Evolutionary conservation across 2,113 vertebrate species (phyloP).

Genomic region (Amblyopsis rosae): DNA sequence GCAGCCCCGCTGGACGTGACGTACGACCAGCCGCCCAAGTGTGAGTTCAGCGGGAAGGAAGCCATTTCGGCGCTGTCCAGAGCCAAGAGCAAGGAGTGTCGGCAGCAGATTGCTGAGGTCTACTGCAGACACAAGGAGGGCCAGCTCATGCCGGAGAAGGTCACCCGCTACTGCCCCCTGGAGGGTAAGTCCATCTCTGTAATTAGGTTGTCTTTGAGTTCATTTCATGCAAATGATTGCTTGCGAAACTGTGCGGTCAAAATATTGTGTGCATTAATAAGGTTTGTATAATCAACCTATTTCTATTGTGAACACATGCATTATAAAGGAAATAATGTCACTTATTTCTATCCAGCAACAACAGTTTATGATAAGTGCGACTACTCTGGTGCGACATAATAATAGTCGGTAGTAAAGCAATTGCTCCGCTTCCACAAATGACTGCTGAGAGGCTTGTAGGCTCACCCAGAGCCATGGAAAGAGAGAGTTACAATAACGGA

Average conservation of each 20-base stretch:
- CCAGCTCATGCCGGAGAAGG: conserved; percentile 92
- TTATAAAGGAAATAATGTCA: background rate
- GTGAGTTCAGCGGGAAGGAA: conserved; percentile 95
- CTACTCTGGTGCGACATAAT: too few species aligned
- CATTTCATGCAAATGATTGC: conserved; percentile 1
- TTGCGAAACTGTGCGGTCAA: background rate
- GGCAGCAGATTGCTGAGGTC: conserved; percentile 88
- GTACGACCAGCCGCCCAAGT: conserved; percentile 85
- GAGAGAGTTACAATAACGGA: too few species aligned
- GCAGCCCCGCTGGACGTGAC: conserved; percentile 73
- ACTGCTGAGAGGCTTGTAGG: too few species aligned
- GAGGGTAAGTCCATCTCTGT: conserved; percentile 84
- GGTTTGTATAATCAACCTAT: background rate
- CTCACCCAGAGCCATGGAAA: too few species aligned
- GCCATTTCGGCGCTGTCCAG: conserved; percentile 92
- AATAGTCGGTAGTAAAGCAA: too few species aligned
- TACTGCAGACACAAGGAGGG: conserved; percentile 92
- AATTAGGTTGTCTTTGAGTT: conserved; percentile 22
- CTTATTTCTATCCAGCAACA: too few species aligned
- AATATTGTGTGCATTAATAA: background rate
- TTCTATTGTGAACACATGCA: background rate
- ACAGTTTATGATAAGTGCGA: too few species aligned
- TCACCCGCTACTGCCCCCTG: conserved; percentile 88
- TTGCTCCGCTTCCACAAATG: too few species aligned
- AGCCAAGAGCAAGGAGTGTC: conserved; percentile 88